Base-by-base conservation (phyloP, 2,888 invertebrate genomes). In the Dolichomitus sp. region DNA sequence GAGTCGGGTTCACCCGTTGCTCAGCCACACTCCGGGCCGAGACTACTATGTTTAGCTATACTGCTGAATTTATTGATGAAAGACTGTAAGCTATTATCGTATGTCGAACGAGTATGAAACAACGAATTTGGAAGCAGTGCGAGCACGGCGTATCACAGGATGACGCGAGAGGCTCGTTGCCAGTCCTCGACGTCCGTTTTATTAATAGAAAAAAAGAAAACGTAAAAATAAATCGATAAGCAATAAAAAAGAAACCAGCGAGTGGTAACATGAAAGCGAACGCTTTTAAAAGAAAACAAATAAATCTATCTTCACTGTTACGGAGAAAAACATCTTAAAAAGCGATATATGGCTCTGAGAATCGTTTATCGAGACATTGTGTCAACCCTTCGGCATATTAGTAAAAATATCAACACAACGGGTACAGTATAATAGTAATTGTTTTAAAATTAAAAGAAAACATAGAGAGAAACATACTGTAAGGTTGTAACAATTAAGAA, bases 1-100 rank as follows among this genome's bases (percentile, higher is more conserved):
- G 54, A 70, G 74, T 65, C 50, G 50, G 37, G 78, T 68, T 80
- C 37, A 50, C 40, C 66, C 63, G 80, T 50, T 81, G 48, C 77
- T 72, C 87, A 87, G 87, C 82, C 81, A 84, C 86, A 85, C 85
- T 88, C 84, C 3, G 68, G 57, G 86, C 80, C 81, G 83, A 84
- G 78, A 61, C 63, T 63, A 59, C n/a, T 54, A 45, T 52, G 69
- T 23, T 61, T 40, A 61, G 70, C 81, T 80, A 73, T 66, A 75
- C 84, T 87, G 86, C 83, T 86, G 85, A 76, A 83, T 82, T 65
- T 69, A 69, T 65, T 59, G 48, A 54, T 59, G 42, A 48, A 75
- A 65, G 11, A 27, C n/a, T 52, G 14, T 54, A 19, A 23, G 4
- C 40, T 72, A 37, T 27, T 27, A 42, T 69, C 12, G 14, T 48